These are phyloP conservation scores for Margaritifera margaritifera DNA, from an alignment of 2,888 invertebrate species.

Conservation along the genomic window DNA sequence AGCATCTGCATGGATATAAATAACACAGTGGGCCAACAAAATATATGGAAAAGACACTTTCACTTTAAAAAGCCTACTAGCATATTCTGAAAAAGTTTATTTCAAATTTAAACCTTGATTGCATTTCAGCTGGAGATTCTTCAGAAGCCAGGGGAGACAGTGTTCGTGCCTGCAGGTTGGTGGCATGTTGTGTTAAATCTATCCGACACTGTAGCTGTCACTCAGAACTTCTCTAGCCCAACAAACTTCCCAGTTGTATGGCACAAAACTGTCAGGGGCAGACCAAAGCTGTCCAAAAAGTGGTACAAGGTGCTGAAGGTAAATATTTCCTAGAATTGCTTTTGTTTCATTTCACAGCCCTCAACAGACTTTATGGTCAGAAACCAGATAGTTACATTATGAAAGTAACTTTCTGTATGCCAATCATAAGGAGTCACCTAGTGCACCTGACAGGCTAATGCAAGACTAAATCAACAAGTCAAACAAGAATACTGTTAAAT, in stretches of 20 bases:
- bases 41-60: too few relatives aligned
- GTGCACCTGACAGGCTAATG: too few relatives aligned
- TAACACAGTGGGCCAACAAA: too few relatives aligned
- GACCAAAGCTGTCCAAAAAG: constrained; percentile 95
- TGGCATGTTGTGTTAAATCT: constrained; percentile 99
- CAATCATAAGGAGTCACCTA: too few relatives aligned
- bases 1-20: too few relatives aligned
- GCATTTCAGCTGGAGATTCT: constrained; percentile 86
- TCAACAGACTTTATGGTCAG: too few relatives aligned
- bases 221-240: constrained; percentile 92
- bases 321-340: constrained; percentile 19
- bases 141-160: constrained; percentile 96
- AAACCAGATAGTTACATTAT: too few relatives aligned
- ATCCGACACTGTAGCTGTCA: constrained; percentile 96
- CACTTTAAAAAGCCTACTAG: background rate
- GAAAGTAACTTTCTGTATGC: too few relatives aligned
- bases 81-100: background rate
- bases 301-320: constrained; percentile 81
- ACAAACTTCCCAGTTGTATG: constrained; percentile 98
- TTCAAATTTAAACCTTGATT: background rate
- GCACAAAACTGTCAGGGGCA: constrained; percentile 94
- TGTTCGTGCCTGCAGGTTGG: constrained; percentile 99
- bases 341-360: too few relatives aligned
- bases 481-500: too few relatives aligned
- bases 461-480: too few relatives aligned